phyloP scores from a whole-genome alignment of 2,113 vertebrate genomes.

The Thamnophis sirtalis region DNA sequence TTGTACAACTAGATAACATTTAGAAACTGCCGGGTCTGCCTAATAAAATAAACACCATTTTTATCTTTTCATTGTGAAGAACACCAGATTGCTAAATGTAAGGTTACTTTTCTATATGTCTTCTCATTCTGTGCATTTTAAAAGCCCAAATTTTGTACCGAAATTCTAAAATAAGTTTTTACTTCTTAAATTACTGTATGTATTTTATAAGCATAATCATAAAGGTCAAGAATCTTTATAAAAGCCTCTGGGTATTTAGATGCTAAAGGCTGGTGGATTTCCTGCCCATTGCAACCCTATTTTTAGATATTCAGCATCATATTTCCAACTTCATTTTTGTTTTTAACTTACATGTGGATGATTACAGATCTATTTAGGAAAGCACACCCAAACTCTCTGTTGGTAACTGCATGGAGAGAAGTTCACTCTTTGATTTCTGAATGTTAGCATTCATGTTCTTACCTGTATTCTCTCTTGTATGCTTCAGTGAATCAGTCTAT shows the following conservation, averaged over 20 bases:
- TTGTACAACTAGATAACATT: neutral
- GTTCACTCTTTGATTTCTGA: neutral
- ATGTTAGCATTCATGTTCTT: neutral
- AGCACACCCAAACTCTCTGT: neutral
- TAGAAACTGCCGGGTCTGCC: neutral
- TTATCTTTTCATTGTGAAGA: neutral
- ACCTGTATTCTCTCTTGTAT: neutral
- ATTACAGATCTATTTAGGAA: neutral
- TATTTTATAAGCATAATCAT: neutral
- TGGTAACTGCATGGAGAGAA: neutral
- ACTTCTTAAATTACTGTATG: neutral
- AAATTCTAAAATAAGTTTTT: neutral
- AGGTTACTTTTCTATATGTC: neutral
- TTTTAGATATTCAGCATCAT: neutral
- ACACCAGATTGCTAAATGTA: neutral
- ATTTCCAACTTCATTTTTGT: neutral
- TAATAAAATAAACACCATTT: neutral
- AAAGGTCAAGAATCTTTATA: neutral
- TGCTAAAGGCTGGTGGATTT: neutral
- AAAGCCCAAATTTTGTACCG: neutral
- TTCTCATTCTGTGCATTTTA: neutral
- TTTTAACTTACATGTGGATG: neutral
- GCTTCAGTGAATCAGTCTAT: neutral
- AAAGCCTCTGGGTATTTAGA: neutral
- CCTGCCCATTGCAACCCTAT: neutral